Evolutionary conservation across 2,113 vertebrate species (phyloP), one percentile per base, ranked within the genome.

Genomic region (Grantiella picta): DNA sequence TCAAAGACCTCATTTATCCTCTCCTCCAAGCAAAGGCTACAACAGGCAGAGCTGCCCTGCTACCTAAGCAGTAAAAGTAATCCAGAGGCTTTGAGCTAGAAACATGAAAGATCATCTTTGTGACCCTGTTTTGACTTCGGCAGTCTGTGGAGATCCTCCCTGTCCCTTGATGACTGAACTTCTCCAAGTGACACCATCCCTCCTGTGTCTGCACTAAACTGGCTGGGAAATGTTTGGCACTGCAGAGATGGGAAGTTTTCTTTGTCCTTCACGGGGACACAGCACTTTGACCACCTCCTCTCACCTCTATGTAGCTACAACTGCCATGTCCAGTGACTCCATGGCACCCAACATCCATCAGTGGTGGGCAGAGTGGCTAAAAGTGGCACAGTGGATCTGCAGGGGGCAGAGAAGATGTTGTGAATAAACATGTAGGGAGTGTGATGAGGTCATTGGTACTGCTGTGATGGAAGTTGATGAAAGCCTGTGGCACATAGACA

Each of bases 1-100:
- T 94, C 85, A 90, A 94, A 92, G 59, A 18, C 35, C 25, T 92
- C 38, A 2, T 82, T 90, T 80, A 69, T 88, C 63, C 59, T 88
- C 71, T 86, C 57, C 68, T 95, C 66, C 45, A 38, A 87, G 83
- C 36, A 63, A 60, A 56, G 29, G 35, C 91, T 78, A 3, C 12
- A 11, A 57, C 66, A 72, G 54, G 57, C 40, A 88, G 78, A 82
- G 70, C 15, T 2, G 5, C 23, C 23, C 60, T 63, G 42, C 60
- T 89, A 63, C 89, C 71, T 83, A 70, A 90, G 71, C 59, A 38
- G 29, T 19, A 20, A 53, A 23, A 11, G 85, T 75, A 76, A 28
- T 7, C 5, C 45, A 19, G 33, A 3, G 16, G n/a, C 71, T 92
- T 90, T 88, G 82, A 95, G 88, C 10, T 66, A 28, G 68, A 38